These are phyloP conservation scores for Astatotilapia flaviijosephi DNA, from an alignment of 2,113 vertebrate genomes.

Conservation along the genomic window DNA sequence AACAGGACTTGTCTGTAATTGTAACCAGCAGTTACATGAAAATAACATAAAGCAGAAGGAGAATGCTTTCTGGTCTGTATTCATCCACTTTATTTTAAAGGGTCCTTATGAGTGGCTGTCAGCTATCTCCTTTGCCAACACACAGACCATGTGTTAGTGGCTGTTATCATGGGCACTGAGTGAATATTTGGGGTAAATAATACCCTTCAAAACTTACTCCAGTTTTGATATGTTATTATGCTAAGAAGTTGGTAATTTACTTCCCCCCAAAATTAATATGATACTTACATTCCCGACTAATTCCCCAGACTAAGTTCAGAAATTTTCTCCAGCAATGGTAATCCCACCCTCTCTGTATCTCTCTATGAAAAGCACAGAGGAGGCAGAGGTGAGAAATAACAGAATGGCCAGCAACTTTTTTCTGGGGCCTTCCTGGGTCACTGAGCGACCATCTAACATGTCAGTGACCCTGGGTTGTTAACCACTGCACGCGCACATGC, in stretches of 20 bases:
- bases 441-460: conserved; percentile 13
- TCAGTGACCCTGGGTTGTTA: background rate
- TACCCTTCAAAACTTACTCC: conserved; percentile 1
- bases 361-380: background rate
- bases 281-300: background rate
- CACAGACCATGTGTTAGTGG: conserved; percentile 6
- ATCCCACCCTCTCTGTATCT: background rate
- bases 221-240: conserved; percentile 13
- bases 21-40: conserved; percentile 47
- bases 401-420: background rate
- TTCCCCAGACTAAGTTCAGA: background rate
- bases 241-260: background rate
- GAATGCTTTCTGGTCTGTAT: conserved; percentile 29
- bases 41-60: conserved; percentile 49
- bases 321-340: background rate
- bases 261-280: background rate
- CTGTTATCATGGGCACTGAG: conserved; percentile 33
- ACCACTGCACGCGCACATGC: background rate
- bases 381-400: background rate
- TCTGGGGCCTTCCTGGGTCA: background rate
- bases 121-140: conserved; percentile 23
- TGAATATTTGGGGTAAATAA: conserved; percentile 36
- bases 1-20: conserved; percentile 33
- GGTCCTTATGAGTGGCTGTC: conserved; percentile 48
- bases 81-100: conserved; percentile 54